Percentiles rank a stretch among this genome's conserved stretches.
These are phyloP conservation scores for Himantopus leucocephalus DNA, from an alignment of 2,113 vertebrate genomes.

Conservation along the genomic window DNA sequence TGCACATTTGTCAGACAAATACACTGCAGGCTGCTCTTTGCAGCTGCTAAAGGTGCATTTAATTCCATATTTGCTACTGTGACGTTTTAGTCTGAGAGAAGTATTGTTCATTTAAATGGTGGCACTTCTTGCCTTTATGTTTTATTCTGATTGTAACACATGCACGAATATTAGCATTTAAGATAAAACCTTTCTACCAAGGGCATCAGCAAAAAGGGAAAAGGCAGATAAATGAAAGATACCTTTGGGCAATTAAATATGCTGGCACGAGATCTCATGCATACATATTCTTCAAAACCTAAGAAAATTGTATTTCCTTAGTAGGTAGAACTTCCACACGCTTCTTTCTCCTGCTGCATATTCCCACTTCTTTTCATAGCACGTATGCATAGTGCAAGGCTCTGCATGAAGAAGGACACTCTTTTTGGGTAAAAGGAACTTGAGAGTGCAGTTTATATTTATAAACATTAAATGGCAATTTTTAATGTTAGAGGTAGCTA, in stretches of 20 bases:
- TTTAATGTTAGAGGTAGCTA: neutral
- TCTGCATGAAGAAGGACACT: neutral
- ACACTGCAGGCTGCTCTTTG: neutral
- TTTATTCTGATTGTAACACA: neutral
- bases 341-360: accelerated
- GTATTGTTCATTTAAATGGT: neutral
- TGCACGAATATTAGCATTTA: neutral
- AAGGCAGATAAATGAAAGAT: neutral
- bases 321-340: neutral
- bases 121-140: neutral
- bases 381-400: neutral
- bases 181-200: neutral
- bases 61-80: neutral
- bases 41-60: neutral
- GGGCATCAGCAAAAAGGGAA: neutral
- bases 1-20: neutral
- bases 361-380: neutral
- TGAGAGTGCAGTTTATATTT: neutral
- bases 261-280: neutral
- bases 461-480: neutral
- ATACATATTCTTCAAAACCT: neutral
- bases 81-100: neutral
- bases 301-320: neutral
- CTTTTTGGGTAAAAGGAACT: neutral
- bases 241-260: neutral